These are phyloP conservation scores for Elysia chlorotica DNA, from an alignment of 1,140 invertebrate species.

Conservation along the genomic window DNA sequence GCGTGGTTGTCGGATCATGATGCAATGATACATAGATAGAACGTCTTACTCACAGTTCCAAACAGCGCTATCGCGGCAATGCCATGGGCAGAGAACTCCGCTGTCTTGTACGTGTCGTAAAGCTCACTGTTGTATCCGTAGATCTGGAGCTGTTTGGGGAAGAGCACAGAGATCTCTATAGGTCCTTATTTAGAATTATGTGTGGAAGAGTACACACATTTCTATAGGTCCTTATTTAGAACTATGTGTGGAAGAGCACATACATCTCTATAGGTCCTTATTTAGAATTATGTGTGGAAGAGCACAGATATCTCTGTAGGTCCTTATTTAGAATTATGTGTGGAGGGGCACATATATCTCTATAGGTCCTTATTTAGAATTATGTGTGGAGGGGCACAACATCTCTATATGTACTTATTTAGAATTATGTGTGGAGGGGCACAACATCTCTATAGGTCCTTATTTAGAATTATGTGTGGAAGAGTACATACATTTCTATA, in stretches of 20 bases:
- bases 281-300: background rate
- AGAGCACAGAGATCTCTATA: background rate
- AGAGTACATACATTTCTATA: too few species aligned
- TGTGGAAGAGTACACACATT: background rate
- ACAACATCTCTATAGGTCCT: too few species aligned
- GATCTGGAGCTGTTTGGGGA: conserved; percentile 81
- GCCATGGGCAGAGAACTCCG: conserved; percentile 81
- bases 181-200: too few species aligned
- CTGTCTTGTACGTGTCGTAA: conserved; percentile 88
- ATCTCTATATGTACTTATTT: too few species aligned
- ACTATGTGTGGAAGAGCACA: background rate
- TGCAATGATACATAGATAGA: too few species aligned
- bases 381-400: too few species aligned
- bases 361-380: too few species aligned
- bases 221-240: background rate
- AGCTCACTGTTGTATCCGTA: conserved; percentile 93
- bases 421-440: too few species aligned
- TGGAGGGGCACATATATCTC: too few species aligned
- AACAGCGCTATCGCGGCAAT: conserved; percentile 87
- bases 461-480: too few species aligned
- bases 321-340: too few species aligned
- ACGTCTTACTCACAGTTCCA: conserved; percentile 78
- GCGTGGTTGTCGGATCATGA: too few species aligned
- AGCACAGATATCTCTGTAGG: background rate
- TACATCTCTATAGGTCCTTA: background rate